phyloP scores from a whole-genome alignment of 2,113 vertebrate species.

The Sceloporus tristichus region DNA sequence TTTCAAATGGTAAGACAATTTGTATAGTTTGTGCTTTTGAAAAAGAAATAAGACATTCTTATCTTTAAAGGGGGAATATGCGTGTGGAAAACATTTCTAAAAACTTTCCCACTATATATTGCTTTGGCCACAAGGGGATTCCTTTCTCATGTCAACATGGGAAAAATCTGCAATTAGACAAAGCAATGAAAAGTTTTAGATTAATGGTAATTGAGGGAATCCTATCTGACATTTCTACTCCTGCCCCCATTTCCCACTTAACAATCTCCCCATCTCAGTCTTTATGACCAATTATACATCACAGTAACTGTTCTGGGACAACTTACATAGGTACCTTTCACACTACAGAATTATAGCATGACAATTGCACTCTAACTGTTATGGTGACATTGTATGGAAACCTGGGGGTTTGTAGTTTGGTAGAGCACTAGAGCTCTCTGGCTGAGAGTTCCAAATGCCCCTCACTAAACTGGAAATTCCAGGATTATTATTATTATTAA shows the following conservation, averaged over 20 bases:
- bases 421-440: too few species aligned
- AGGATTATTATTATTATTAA: too few species aligned
- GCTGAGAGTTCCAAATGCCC: too few species aligned
- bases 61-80: not conserved
- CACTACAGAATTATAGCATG: too few species aligned
- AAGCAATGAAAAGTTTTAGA: not conserved
- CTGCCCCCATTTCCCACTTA: not conserved
- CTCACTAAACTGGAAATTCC: too few species aligned
- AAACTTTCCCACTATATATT: not conserved
- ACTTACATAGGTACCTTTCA: not conserved
- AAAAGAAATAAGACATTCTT: not conserved
- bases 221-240: not conserved
- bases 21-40: not conserved
- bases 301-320: not conserved
- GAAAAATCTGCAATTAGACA: not conserved
- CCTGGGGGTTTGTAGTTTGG: too few species aligned
- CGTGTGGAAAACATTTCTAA: not conserved
- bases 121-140: not conserved
- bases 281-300: not conserved
- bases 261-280: not conserved
- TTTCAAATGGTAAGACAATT: constrained; percentile 18
- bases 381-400: too few species aligned
- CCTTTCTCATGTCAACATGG: not conserved
- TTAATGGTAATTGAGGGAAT: not conserved
- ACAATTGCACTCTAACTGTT: too few species aligned